These are phyloP conservation scores for Eulemur rufifrons DNA, from an alignment of 2,113 vertebrate species.

Conservation along the genomic window DNA sequence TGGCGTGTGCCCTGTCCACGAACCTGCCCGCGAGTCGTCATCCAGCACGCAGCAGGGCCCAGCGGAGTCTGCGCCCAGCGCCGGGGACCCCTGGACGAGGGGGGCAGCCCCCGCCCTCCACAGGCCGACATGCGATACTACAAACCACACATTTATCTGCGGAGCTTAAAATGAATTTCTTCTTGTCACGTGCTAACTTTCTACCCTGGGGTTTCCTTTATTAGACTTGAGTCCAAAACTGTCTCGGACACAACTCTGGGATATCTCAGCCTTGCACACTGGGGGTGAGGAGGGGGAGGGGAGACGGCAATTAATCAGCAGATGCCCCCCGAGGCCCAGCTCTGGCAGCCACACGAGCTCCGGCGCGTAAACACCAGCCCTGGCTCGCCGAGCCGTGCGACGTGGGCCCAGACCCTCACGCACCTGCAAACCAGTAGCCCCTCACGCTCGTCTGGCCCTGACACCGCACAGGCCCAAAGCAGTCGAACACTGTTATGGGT, in stretches of 20 bases:
- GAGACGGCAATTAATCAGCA: background rate
- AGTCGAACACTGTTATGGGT: background rate
- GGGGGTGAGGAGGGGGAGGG: background rate
- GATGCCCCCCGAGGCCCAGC: background rate
- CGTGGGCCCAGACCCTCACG: background rate
- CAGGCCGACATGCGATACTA: background rate
- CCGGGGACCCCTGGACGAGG: background rate
- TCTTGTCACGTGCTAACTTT: background rate
- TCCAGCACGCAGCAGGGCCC: fast-evolving
- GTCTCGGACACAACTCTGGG: background rate
- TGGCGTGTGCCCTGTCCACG: fast-evolving
- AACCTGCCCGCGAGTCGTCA: background rate
- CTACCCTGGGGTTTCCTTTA: constrained; percentile 53
- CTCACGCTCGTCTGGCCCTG: background rate
- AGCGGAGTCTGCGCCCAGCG: background rate
- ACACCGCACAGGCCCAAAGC: background rate
- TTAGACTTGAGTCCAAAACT: constrained; percentile 18
- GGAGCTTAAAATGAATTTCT: constrained; percentile 46
- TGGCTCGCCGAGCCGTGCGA: background rate
- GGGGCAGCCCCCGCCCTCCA: background rate
- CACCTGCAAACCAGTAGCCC: background rate
- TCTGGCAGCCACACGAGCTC: background rate
- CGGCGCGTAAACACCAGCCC: background rate
- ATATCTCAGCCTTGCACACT: background rate
- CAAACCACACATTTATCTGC: constrained; percentile 7